Conservation (phyloP, 2,113 vertebrate species). For the Silurus asotus region DNA sequence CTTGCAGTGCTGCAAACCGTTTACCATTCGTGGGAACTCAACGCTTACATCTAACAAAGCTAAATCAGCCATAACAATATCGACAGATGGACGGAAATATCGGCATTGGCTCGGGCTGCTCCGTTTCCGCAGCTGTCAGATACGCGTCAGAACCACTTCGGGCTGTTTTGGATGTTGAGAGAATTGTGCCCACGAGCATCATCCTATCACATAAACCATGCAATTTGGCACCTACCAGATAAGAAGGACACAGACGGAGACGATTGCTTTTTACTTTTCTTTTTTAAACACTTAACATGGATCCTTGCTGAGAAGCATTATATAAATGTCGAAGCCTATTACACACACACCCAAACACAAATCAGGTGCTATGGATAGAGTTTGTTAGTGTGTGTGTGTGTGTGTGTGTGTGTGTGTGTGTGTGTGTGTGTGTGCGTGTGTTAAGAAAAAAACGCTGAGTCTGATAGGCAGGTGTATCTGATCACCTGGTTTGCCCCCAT, state of each 20-base stretch:
- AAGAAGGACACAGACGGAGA: background rate
- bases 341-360: background rate
- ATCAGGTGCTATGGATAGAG: background rate
- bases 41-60: conserved; percentile 3
- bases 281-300: background rate
- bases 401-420: background rate
- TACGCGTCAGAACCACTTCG: background rate
- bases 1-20: background rate
- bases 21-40: background rate
- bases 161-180: conserved; percentile 7
- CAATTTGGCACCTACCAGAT: conserved; percentile 21
- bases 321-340: background rate
- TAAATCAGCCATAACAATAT: conserved; percentile 3
- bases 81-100: background rate
- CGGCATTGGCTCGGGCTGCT: background rate
- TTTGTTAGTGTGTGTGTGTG: background rate
- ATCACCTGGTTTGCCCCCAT: background rate
- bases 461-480: background rate
- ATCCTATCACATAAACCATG: conserved; percentile 26
- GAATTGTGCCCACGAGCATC: conserved; percentile 11
- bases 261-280: background rate
- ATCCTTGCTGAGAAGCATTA: conserved; percentile 13
- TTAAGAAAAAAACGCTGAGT: background rate
- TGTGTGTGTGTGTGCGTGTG: background rate
- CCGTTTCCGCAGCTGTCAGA: conserved; percentile 18